Evolutionary conservation across 1,140 invertebrate genomes (phyloP).

Genomic region (Babylonia areolata): DNA sequence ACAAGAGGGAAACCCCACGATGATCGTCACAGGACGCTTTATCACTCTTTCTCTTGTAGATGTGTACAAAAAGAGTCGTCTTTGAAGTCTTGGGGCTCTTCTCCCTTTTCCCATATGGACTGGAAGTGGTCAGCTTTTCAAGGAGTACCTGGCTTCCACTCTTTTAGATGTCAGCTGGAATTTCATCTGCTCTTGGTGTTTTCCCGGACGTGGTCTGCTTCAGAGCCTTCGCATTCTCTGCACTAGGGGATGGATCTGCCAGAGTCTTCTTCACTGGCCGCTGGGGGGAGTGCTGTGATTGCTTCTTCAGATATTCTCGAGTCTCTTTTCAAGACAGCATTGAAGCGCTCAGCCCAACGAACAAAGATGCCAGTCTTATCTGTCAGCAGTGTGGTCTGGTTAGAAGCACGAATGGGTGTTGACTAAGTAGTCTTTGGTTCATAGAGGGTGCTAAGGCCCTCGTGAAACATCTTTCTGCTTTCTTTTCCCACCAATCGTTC

Average conservation of each 20-base stretch:
- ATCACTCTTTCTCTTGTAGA: conserved; percentile 9
- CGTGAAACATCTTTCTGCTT: no score
- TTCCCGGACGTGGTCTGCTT: neutral
- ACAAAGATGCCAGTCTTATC: no score
- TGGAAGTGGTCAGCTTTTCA: neutral
- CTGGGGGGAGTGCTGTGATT: no score
- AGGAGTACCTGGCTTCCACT: neutral
- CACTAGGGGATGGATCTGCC: neutral
- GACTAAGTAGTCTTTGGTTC: no score
- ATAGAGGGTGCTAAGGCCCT: no score
- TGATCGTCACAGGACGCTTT: conserved; percentile 38
- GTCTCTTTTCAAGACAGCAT: no score
- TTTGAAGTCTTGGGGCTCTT: no score
- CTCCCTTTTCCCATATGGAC: neutral
- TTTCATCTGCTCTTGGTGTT: neutral
- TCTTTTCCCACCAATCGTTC: no score
- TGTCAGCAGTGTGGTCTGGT: no score
- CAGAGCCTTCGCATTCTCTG: neutral
- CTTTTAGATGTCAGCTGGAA: neutral
- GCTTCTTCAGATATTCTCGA: no score
- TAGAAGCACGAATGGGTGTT: no score
- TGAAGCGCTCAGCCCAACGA: no score
- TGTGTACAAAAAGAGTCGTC: neutral
- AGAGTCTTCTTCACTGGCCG: neutral
- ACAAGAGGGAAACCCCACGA: conserved; percentile 42